Percentiles rank a stretch among this genome's conserved stretches.
Conservation (phyloP, 2,888 invertebrate genomes). For the Morinoia aosen region DNA sequence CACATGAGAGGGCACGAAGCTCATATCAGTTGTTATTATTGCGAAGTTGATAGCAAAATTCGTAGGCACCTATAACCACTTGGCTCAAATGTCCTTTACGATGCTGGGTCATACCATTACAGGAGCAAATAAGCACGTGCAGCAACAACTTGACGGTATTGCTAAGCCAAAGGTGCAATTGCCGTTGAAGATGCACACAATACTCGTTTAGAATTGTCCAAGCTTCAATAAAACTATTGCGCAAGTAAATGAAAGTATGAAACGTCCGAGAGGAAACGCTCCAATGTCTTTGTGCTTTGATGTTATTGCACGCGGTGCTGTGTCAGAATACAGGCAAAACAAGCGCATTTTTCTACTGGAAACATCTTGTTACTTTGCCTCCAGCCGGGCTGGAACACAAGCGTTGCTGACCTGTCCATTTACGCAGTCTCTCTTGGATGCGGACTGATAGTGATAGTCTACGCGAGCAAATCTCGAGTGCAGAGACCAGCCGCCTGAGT, state of each 20-base stretch:
- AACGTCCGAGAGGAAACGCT: neutral
- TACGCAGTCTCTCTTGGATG: neutral
- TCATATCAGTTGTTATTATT: neutral
- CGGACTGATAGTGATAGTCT: neutral
- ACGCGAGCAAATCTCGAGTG: neutral
- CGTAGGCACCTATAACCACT: neutral
- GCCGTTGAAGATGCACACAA: neutral
- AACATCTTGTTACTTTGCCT: neutral
- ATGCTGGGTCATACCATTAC: neutral
- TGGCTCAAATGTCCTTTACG: neutral
- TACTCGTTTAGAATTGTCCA: neutral
- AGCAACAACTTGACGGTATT: neutral
- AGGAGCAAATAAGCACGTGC: neutral
- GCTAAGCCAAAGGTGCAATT: neutral
- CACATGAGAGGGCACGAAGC: neutral
- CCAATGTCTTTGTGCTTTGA: neutral
- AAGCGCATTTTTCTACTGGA: neutral
- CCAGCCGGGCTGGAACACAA: neutral
- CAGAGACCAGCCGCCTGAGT: neutral
- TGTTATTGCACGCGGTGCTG: neutral
- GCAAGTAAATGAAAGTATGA: neutral
- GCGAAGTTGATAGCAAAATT: neutral
- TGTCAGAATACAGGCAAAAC: neutral
- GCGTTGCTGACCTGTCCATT: neutral
- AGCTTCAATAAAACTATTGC: neutral